Evolutionary conservation across 2,888 invertebrate genomes (phyloP).

Genomic region (Pammene aurita): DNA sequence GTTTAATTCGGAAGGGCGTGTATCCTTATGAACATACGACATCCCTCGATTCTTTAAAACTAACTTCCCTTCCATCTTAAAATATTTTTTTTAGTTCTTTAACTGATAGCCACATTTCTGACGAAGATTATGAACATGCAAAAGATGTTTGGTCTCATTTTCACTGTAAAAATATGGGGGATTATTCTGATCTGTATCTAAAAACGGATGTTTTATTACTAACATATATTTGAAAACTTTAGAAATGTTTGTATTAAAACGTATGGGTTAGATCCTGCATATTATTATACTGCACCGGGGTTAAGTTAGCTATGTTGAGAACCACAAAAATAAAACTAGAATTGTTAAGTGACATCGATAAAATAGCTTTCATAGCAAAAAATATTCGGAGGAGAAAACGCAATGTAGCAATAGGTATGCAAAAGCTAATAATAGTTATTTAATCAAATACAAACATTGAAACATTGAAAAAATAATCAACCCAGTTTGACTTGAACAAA

Average conservation of each 20-base stretch:
- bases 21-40: conserved; percentile 39
- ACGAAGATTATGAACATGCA: conserved; percentile 28
- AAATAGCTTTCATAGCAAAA: too few species aligned
- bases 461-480: too few species aligned
- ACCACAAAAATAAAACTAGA: too few species aligned
- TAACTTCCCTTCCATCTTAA: conserved; percentile 24
- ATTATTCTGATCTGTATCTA: conserved; percentile 40
- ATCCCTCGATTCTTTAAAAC: conserved; percentile 12
- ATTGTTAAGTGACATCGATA: too few species aligned
- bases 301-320: neutral
- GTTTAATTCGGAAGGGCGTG: conserved; percentile 30
- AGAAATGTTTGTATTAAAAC: conserved; percentile 23
- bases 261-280: conserved; percentile 29
- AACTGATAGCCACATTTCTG: conserved; percentile 2
- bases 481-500: too few species aligned
- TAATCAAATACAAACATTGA: too few species aligned
- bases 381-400: too few species aligned
- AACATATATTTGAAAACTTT: conserved; percentile 42
- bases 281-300: conserved; percentile 36
- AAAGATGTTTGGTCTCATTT: conserved; percentile 34
- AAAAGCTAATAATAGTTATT: too few species aligned
- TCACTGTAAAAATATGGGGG: conserved; percentile 29
- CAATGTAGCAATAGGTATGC: too few species aligned
- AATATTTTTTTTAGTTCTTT: conserved; percentile 37
- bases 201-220: conserved; percentile 40